Evolutionary conservation across 2,113 vertebrate genomes (phyloP).

Genomic region (Argyrosomus japonicus): DNA sequence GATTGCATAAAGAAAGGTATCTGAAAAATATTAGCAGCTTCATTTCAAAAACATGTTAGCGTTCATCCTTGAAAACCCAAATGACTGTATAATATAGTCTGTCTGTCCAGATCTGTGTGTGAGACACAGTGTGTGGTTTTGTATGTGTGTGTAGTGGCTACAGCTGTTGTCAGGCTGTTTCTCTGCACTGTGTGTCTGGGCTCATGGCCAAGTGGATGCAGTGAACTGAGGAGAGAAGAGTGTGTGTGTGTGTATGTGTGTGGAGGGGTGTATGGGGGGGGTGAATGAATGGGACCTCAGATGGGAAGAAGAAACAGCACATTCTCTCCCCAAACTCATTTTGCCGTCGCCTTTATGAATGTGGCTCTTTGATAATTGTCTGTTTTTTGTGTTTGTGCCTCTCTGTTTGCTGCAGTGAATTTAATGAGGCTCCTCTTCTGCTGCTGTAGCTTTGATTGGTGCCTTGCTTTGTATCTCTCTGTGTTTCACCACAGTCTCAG

Average conservation of each 20-base stretch:
- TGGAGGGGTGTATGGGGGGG: background rate
- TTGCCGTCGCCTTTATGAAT: conserved; percentile 49
- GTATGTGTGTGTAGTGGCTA: conserved; percentile 23
- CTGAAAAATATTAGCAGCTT: background rate
- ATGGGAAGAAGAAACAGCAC: conserved; percentile 59
- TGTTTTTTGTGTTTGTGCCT: conserved; percentile 57
- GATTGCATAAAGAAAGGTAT: background rate
- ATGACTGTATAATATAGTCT: background rate
- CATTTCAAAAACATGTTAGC: background rate
- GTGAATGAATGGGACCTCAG: conserved; percentile 72
- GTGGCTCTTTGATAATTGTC: conserved; percentile 64
- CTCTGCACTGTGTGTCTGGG: conserved; percentile 51
- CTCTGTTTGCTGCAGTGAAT: conserved; percentile 44
- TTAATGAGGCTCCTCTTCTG: conserved; percentile 65
- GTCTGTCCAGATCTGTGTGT: conserved; percentile 13
- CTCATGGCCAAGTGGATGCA: conserved; percentile 63
- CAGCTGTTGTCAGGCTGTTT: conserved; percentile 65
- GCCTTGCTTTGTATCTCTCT: conserved; percentile 48
- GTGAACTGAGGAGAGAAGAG: conserved; percentile 13
- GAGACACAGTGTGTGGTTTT: background rate
- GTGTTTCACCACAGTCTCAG: conserved; percentile 23
- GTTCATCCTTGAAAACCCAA: background rate
- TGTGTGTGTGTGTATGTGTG: no score
- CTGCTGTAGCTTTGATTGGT: conserved; percentile 32
- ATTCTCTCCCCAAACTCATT: conserved; percentile 59